Conservation (phyloP, 2,113 vertebrate species). For the Phainopepla nitens region DNA sequence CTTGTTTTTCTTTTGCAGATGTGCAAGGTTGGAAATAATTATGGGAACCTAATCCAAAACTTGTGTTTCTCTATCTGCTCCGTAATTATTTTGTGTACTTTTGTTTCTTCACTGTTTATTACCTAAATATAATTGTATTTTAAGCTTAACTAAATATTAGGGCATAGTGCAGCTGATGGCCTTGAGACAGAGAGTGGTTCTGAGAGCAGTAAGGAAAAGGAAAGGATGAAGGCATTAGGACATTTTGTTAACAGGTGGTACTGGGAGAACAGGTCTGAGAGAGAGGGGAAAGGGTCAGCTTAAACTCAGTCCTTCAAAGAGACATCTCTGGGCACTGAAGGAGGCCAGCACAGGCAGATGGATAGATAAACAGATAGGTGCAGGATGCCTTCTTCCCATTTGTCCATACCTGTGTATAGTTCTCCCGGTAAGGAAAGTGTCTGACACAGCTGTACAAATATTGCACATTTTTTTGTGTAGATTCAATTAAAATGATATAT, state of each 20-base stretch:
- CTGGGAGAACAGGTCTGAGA: background rate
- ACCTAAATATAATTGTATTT: background rate
- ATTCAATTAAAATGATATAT: background rate
- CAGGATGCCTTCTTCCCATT: background rate
- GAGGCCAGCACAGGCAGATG: background rate
- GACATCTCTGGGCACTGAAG: background rate
- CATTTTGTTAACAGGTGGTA: background rate
- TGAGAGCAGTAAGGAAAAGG: background rate
- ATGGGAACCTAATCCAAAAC: background rate
- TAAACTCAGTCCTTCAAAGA: background rate
- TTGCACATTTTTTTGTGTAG: background rate
- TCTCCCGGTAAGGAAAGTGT: background rate
- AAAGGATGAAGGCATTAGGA: background rate
- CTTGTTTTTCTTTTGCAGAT: background rate
- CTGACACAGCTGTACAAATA: background rate
- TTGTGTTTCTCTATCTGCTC: background rate
- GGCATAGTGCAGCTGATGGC: background rate
- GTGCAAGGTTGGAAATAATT: background rate
- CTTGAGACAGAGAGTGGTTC: background rate
- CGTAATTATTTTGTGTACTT: background rate
- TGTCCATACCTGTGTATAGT: background rate
- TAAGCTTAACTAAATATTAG: background rate
- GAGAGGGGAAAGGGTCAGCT: background rate
- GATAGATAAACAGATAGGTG: background rate
- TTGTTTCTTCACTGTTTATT: background rate